A percentile compares a stretch with the other conserved stretches of the same genome.
Evolutionary conservation across 2,888 invertebrate species (phyloP).

Genomic region (Portevinia maculata): DNA sequence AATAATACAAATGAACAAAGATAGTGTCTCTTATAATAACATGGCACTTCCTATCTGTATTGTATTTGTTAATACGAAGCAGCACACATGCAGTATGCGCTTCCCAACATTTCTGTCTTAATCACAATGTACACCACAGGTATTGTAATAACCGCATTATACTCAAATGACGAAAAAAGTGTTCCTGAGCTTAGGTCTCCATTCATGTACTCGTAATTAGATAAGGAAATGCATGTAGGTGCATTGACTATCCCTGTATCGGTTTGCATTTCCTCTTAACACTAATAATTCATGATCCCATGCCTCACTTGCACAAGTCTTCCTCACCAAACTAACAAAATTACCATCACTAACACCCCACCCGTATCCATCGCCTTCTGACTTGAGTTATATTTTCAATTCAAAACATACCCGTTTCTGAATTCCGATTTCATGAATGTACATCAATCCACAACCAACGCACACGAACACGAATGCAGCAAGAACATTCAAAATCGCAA

Average conservation of each 20-base stretch:
- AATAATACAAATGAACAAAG: too few relatives aligned
- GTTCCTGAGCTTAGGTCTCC: slow-evolving; percentile 32
- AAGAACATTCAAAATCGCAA: slow-evolving; percentile 47
- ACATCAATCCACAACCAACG: neutral
- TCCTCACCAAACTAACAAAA: neutral
- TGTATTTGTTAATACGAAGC: slow-evolving; percentile 11
- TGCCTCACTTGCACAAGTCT: slow-evolving; percentile 18
- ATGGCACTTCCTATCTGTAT: neutral
- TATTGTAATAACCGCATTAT: slow-evolving; percentile 59
- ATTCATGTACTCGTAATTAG: slow-evolving; percentile 40
- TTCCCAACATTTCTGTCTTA: slow-evolving; percentile 62
- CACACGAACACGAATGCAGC: neutral
- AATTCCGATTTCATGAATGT: slow-evolving; percentile 52
- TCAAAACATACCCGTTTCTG: too few relatives aligned
- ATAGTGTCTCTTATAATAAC: too few relatives aligned
- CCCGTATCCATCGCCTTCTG: slow-evolving; percentile 5
- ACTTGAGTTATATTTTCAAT: slow-evolving; percentile 61
- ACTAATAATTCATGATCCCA: slow-evolving; percentile 65
- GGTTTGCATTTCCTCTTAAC: slow-evolving; percentile 63
- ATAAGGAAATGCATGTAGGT: slow-evolving; percentile 41
- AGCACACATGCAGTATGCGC: slow-evolving; percentile 16
- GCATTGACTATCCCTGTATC: slow-evolving; percentile 35
- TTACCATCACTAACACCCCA: slow-evolving; percentile 1
- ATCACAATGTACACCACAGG: slow-evolving; percentile 48
- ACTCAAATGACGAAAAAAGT: slow-evolving; percentile 38